A percentile compares a stretch with the other conserved stretches of the same genome.
These are phyloP conservation scores for Drosophila truncata DNA, from an alignment of 1,140 invertebrate genomes.

Conservation along the genomic window DNA sequence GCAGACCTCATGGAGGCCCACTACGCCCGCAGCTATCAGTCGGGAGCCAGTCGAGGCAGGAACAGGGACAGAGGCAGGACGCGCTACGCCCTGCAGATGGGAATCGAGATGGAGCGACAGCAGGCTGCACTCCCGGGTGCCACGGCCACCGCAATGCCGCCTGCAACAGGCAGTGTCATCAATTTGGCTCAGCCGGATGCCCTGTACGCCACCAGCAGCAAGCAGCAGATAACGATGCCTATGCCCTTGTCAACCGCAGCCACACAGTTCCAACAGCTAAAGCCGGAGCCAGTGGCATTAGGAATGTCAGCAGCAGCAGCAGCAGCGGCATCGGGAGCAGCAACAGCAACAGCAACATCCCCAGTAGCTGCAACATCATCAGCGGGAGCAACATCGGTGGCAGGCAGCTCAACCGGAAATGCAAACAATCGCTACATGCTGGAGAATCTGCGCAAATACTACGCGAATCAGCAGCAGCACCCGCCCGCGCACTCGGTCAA, in stretches of 20 bases:
- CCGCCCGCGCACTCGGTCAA: constrained; percentile 77
- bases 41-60: constrained; percentile 11
- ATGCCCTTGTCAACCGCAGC: constrained; percentile 29
- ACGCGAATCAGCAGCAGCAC: constrained; percentile 78
- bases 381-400: constrained; percentile 20
- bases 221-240: constrained; percentile 51
- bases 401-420: constrained; percentile 43
- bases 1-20: constrained; percentile 69
- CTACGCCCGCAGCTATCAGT: constrained; percentile 62
- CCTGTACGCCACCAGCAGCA: constrained; percentile 73
- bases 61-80: constrained; percentile 17
- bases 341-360: constrained; percentile 16
- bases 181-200: constrained; percentile 60
- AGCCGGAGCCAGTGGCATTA: constrained; percentile 34
- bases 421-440: constrained; percentile 77
- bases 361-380: constrained; percentile 19
- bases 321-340: constrained; percentile 3
- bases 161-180: constrained; percentile 46
- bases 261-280: constrained; percentile 41
- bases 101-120: constrained; percentile 29
- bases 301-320: constrained; percentile 14
- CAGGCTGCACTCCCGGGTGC: constrained; percentile 18
- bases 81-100: background rate
- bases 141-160: constrained; percentile 33
- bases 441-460: constrained; percentile 82